Evolutionary conservation across 2,113 vertebrate species (phyloP).

Genomic region (Athene cunicularia): DNA sequence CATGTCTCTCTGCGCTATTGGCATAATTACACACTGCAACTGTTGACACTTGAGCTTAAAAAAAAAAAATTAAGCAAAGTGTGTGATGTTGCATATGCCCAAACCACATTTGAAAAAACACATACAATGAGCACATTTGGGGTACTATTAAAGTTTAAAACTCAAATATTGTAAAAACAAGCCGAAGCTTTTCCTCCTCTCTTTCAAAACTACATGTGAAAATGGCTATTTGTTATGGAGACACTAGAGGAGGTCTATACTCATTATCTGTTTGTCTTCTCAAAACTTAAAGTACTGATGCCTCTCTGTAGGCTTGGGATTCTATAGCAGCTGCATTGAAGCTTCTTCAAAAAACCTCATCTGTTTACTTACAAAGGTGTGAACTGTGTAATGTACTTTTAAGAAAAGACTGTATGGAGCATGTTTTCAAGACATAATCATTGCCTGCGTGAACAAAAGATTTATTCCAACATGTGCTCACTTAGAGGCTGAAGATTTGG

Average conservation of each 20-base stretch:
- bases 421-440: not conserved
- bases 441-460: not conserved
- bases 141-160: not conserved
- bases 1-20: not conserved
- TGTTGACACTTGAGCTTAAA: constrained; percentile 25
- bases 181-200: not conserved
- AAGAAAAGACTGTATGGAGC: not conserved
- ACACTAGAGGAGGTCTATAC: not conserved
- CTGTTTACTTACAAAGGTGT: not conserved
- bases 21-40: not conserved
- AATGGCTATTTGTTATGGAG: not conserved
- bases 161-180: not conserved
- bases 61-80: not conserved
- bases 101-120: not conserved
- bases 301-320: not conserved
- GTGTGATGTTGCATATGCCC: not conserved
- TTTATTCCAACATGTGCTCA: not conserved
- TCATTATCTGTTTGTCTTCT: not conserved
- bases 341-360: not conserved
- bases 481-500: constrained; percentile 8
- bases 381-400: not conserved
- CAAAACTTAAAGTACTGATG: not conserved
- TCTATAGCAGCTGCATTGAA: not conserved
- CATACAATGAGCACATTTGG: not conserved
- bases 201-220: not conserved